These are phyloP conservation scores for Epinotia nisella DNA, from an alignment of 2,888 invertebrate species.

Conservation along the genomic window DNA sequence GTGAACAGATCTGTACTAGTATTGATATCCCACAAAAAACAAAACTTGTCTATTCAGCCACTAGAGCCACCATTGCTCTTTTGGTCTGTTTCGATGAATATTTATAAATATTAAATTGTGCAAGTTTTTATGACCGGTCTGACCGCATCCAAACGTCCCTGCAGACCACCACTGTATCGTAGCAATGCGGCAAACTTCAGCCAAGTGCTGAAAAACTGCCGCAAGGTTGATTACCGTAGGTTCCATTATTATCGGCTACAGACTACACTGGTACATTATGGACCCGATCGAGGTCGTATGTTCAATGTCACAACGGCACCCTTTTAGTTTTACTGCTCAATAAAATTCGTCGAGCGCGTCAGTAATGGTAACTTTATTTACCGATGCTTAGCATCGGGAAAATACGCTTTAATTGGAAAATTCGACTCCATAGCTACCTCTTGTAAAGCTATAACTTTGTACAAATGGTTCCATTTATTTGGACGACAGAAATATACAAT, in stretches of 20 bases:
- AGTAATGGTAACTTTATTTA: constrained; percentile 69
- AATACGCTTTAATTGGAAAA: constrained; percentile 33
- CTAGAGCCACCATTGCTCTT: too few species aligned
- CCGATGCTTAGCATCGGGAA: constrained; percentile 51
- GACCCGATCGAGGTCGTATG: constrained; percentile 61
- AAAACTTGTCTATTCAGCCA: too few species aligned
- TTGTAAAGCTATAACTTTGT: not conserved
- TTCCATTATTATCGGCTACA: constrained; percentile 16
- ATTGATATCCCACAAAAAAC: too few species aligned
- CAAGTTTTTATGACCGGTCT: too few species aligned
- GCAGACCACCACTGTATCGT: constrained; percentile 8
- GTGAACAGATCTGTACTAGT: too few species aligned
- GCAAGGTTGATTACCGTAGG: constrained; percentile 14
- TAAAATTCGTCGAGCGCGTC: constrained; percentile 69
- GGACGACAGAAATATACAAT: too few species aligned
- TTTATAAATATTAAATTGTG: too few species aligned
- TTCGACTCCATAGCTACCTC: too few species aligned
- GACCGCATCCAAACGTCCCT: not conserved
- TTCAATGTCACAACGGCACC: constrained; percentile 75
- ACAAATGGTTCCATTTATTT: not conserved
- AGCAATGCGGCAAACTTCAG: constrained; percentile 35
- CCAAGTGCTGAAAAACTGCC: constrained; percentile 3
- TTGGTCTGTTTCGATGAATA: too few species aligned
- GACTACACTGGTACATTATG: constrained; percentile 53
- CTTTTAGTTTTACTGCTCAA: constrained; percentile 78